Evolutionary conservation across 2,888 invertebrate species (phyloP).

Genomic region (Dryadula phaetusa): DNA sequence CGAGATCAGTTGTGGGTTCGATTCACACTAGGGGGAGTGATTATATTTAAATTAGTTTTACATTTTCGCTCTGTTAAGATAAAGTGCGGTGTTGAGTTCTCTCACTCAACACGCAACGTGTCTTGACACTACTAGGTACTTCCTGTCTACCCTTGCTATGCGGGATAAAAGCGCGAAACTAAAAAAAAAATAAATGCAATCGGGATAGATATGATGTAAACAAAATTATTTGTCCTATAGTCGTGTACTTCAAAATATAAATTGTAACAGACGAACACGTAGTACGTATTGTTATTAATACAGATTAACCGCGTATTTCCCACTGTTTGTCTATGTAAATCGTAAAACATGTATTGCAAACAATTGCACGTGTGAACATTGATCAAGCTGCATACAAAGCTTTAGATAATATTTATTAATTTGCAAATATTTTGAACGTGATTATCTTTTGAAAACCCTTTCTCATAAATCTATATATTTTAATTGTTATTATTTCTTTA

Average conservation of each 20-base stretch:
- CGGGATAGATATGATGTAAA: no score
- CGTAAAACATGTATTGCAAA: slow-evolving; percentile 2
- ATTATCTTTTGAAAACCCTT: slow-evolving; percentile 2
- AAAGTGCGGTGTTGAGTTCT: no score
- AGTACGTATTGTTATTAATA: not conserved
- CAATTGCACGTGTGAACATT: slow-evolving; percentile 1
- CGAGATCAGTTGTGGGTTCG: no score
- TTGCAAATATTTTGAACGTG: slow-evolving; percentile 13
- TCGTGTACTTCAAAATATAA: no score
- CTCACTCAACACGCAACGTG: no score
- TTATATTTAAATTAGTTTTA: no score
- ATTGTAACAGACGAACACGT: not conserved
- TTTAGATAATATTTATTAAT: not conserved
- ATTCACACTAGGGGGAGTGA: no score
- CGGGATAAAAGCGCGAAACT: no score
- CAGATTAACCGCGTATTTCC: not conserved
- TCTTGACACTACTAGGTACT: no score
- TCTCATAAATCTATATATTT: not conserved
- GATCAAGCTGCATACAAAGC: slow-evolving; percentile 7
- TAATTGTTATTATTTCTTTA: not conserved
- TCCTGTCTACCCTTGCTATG: no score
- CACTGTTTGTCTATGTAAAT: not conserved
- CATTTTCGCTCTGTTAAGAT: no score
- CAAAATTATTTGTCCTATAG: not conserved
- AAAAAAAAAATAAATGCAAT: no score